Base-by-base conservation (phyloP, 37 sponge, comb jelly and placozoan species). In the Beroe ovata region DNA sequence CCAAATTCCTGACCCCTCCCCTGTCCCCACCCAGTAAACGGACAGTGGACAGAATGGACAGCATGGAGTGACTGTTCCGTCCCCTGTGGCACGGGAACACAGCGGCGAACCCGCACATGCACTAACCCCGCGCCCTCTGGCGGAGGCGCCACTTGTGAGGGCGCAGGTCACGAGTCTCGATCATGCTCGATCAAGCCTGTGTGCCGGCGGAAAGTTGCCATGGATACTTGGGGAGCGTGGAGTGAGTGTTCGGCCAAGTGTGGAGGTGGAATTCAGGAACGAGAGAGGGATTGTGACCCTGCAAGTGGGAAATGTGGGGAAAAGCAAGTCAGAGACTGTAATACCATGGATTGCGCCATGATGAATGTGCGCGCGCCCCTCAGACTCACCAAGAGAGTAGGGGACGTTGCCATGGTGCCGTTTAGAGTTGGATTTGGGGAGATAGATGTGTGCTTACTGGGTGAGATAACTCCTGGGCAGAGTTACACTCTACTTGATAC, bases 111-210 rank as follows among this genome's bases (percentile, higher is more conserved):
- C 54, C 42, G 84, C 19, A 77, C 84, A 1, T 77, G 84, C 28
- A 77, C 84, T 35, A 41, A 77, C 84, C 84, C 84, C 8, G 84
- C 38, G 11, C 84, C 84, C 84, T 42, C 54, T 14, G 38, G 38
- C n/a, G 84, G 84, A 8, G 84, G 84, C 35, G 84, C 26, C 54
- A 77, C 84, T 1, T 77, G 84, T 40, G 84, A 77, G 38, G 84
- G 84, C 14, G 6, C 54, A 20, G 84, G 84, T 25, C 84, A 77
- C 54, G 84, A 77, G 84, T 8, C 21, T 4, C 39, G 41, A 20
- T 42, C 84, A 2, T 77, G 84, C 33, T 30, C 33, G 28, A 42
- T 42, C n/a, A 42, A 77, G 25, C 38, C 84, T 0, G 84, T 77
- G 14, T 77, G 84, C 84, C 16, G 11, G 47, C 39, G 84, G 54